These are phyloP conservation scores for Pitangus sulphuratus DNA, from an alignment of 2,797 vertebrate genomes.

Conservation along the genomic window DNA sequence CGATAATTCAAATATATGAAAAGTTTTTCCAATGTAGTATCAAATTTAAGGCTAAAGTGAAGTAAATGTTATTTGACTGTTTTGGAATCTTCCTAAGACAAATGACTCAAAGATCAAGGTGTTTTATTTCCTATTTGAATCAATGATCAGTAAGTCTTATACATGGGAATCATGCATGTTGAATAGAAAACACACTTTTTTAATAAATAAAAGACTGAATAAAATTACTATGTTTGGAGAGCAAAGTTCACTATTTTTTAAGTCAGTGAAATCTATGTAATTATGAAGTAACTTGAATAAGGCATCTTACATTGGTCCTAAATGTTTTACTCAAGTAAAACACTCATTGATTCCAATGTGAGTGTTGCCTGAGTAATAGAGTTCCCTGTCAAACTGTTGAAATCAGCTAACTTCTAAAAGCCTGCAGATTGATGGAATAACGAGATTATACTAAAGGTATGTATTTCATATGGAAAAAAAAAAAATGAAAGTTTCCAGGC, in stretches of 20 bases:
- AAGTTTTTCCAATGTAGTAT: not conserved
- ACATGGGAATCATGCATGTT: not conserved
- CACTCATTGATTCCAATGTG: not conserved
- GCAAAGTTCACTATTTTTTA: constrained; percentile 26
- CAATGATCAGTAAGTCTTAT: constrained; percentile 17
- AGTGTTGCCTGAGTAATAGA: constrained; percentile 61
- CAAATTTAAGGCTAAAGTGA: constrained; percentile 1
- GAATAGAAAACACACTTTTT: constrained; percentile 13
- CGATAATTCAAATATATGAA: constrained; percentile 24
- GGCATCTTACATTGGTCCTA: constrained; percentile 29
- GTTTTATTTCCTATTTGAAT: constrained; percentile 62
- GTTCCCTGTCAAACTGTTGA: constrained; percentile 45
- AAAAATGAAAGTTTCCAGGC: not conserved
- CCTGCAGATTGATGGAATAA: constrained; percentile 13
- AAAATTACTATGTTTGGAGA: constrained; percentile 20
- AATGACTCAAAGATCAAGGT: constrained; percentile 44
- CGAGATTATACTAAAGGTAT: not conserved
- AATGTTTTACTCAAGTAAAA: constrained; percentile 46
- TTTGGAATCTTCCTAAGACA: constrained; percentile 43
- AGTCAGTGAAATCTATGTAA: constrained; percentile 3
- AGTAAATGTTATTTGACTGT: constrained; percentile 11
- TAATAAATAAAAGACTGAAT: not conserved
- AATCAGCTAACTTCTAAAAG: constrained; percentile 42
- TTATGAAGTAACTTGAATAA: constrained; percentile 60
- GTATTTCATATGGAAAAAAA: constrained; percentile 15